Conservation (phyloP, 2,888 invertebrate genomes). For the Sabatieria punctata region DNA sequence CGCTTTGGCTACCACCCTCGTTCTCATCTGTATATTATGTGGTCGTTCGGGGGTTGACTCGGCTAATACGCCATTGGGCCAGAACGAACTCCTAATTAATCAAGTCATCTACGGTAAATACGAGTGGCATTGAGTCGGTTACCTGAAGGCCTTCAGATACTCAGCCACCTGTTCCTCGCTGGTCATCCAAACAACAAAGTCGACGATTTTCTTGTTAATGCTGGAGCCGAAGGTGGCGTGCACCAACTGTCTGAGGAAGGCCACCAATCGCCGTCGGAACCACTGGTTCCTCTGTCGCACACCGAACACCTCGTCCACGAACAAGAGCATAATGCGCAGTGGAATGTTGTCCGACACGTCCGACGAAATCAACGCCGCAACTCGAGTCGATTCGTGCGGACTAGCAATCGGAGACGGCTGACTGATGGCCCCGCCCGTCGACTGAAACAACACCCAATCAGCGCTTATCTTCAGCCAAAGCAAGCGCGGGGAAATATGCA, state of each 20-base stretch:
- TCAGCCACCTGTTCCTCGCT: constrained; percentile 72
- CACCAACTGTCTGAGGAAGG: constrained; percentile 55
- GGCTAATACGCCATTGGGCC: constrained; percentile 44
- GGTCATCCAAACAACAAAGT: constrained; percentile 66
- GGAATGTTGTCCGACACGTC: constrained; percentile 53
- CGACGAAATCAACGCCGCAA: constrained; percentile 15
- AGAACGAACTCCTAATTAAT: constrained; percentile 40
- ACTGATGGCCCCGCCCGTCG: too few species aligned
- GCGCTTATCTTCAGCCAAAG: too few species aligned
- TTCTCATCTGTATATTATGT: constrained; percentile 49
- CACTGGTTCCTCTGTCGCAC: constrained; percentile 61
- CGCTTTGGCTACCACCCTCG: constrained; percentile 65
- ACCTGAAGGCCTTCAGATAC: constrained; percentile 68
- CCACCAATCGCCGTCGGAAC: constrained; percentile 56
- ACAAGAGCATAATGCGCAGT: constrained; percentile 53
- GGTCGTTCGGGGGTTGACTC: constrained; percentile 42
- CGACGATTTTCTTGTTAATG: constrained; percentile 66
- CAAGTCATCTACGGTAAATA: too few species aligned
- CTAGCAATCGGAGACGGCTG: background rate
- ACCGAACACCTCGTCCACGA: constrained; percentile 56
- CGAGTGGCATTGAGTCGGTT: too few species aligned
- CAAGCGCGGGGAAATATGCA: too few species aligned
- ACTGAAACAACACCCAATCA: too few species aligned
- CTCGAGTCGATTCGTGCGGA: constrained; percentile 16
- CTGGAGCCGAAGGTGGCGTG: constrained; percentile 63